Percentiles rank a stretch among this genome's conserved stretches.
These are phyloP conservation scores for Sinodicranocentrus sp. DNA, from an alignment of 2,888 invertebrate species.

Conservation along the genomic window DNA sequence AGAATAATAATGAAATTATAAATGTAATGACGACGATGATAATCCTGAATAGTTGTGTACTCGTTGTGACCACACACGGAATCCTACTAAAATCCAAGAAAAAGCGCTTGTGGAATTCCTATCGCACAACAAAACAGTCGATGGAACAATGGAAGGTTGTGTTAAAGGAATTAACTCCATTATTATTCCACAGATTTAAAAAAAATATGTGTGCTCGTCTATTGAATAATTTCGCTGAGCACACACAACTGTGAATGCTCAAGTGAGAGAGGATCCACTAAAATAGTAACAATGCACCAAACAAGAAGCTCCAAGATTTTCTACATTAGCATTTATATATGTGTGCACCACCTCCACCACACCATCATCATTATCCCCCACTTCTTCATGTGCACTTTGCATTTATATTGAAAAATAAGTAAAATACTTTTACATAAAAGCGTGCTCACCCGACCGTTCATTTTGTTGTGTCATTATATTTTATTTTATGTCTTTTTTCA, in stretches of 20 bases:
- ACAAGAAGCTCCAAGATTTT: too few species aligned
- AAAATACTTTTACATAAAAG: not conserved
- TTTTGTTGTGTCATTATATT: constrained; percentile 54
- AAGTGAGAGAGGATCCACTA: too few species aligned
- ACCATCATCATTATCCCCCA: too few species aligned
- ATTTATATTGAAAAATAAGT: too few species aligned
- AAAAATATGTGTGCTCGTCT: not conserved
- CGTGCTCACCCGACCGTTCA: constrained; percentile 62
- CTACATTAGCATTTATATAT: too few species aligned
- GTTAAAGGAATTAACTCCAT: constrained; percentile 17
- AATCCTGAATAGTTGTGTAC: not conserved
- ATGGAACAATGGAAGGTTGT: not conserved
- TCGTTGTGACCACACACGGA: constrained; percentile 2
- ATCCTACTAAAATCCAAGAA: too few species aligned
- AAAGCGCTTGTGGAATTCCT: too few species aligned
- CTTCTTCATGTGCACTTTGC: too few species aligned
- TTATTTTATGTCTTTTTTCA: constrained; percentile 25
- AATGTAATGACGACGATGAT: not conserved
- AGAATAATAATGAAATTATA: constrained; percentile 3
- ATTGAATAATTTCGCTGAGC: not conserved
- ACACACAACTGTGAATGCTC: not conserved
- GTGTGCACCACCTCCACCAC: too few species aligned
- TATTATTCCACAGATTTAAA: not conserved
- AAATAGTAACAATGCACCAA: too few species aligned
- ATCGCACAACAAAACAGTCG: too few species aligned